Evolutionary conservation across 2,888 invertebrate species (phyloP).

Genomic region (Agrochola litura): DNA sequence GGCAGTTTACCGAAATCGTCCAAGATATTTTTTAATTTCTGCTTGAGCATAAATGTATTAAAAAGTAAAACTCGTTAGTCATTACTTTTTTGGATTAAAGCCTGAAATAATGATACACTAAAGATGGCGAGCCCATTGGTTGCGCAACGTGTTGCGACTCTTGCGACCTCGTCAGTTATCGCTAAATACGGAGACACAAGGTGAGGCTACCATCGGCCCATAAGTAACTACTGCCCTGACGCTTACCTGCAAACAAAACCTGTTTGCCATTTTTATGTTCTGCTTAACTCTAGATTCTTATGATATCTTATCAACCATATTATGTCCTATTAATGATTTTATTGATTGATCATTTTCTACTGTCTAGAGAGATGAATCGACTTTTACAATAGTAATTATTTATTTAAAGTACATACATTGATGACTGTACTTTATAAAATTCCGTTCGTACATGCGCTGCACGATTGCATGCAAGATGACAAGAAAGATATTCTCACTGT

Average conservation of each 20-base stretch:
- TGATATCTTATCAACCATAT: slow-evolving; percentile 12
- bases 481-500: slow-evolving; percentile 71
- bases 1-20: neutral
- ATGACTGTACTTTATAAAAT: slow-evolving; percentile 16
- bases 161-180: slow-evolving; percentile 85
- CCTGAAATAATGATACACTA: slow-evolving; percentile 74
- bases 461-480: slow-evolving; percentile 56
- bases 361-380: slow-evolving; percentile 3
- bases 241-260: slow-evolving; percentile 69
- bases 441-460: slow-evolving; percentile 27
- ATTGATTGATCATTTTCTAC: slow-evolving; percentile 7
- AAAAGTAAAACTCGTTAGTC: slow-evolving; percentile 36
- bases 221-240: slow-evolving; percentile 75
- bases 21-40: slow-evolving; percentile 2
- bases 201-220: slow-evolving; percentile 83
- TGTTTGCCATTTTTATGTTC: slow-evolving; percentile 58
- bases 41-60: slow-evolving; percentile 1
- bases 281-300: slow-evolving; percentile 42
- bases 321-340: neutral
- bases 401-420: neutral
- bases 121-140: slow-evolving; percentile 80
- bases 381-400: slow-evolving; percentile 1
- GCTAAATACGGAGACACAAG: slow-evolving; percentile 86
- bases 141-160: slow-evolving; percentile 81
- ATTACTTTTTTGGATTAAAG: slow-evolving; percentile 68